Conservation (phyloP, 2,797 vertebrate genomes). For the Trematomus bernacchii region DNA sequence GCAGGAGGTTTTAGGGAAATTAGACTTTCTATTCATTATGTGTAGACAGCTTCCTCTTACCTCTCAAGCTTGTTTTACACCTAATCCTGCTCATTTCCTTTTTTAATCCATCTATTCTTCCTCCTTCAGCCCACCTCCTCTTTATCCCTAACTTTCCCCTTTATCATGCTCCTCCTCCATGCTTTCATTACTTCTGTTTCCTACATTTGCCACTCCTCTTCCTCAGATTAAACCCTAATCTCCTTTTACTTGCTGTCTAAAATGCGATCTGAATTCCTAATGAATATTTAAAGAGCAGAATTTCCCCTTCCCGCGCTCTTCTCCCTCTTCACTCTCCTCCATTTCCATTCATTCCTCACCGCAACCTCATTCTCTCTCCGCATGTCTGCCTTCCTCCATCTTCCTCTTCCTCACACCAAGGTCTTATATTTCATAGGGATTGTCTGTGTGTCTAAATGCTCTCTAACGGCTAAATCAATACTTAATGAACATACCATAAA, state of each 20-base stretch:
- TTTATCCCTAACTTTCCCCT: constrained; percentile 43
- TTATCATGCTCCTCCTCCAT: constrained; percentile 43
- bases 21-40: constrained; percentile 51
- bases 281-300: constrained; percentile 76
- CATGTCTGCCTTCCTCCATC: constrained; percentile 50
- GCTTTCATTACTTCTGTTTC: constrained; percentile 29
- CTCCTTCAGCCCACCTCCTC: constrained; percentile 46
- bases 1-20: constrained; percentile 47
- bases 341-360: constrained; percentile 41
- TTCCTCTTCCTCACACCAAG: constrained; percentile 57
- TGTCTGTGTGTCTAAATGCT: constrained; percentile 77
- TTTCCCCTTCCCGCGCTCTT: constrained; percentile 31
- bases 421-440: constrained; percentile 75
- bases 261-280: constrained; percentile 73
- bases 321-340: constrained; percentile 35
- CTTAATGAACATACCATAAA: constrained; percentile 83
- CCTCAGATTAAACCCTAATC: constrained; percentile 73
- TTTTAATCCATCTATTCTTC: constrained; percentile 60
- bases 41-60: constrained; percentile 42
- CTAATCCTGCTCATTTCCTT: constrained; percentile 66
- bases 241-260: constrained; percentile 71
- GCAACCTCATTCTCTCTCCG: constrained; percentile 20
- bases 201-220: constrained; percentile 54
- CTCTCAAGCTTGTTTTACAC: constrained; percentile 35
- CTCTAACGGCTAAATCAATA: constrained; percentile 83